These are phyloP conservation scores for Zaprionus lineosus DNA, from an alignment of 2,888 invertebrate genomes.

Conservation along the genomic window DNA sequence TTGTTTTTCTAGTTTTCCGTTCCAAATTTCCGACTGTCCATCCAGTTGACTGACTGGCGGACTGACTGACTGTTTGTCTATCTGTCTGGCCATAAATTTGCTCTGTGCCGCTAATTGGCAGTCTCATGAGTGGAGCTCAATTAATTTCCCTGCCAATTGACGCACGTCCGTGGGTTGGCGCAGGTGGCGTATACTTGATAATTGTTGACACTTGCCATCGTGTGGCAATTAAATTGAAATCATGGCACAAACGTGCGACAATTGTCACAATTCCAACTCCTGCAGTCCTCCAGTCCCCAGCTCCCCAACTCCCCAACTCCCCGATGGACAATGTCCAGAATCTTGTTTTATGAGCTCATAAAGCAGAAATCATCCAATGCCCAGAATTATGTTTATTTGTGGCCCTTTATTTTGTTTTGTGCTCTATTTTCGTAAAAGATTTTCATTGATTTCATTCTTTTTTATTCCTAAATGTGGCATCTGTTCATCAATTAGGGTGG, in stretches of 20 bases:
- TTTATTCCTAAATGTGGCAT: too few species aligned
- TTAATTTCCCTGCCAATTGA: slow-evolving; percentile 68
- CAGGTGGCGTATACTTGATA: slow-evolving; percentile 75
- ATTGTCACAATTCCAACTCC: neutral
- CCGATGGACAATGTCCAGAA: too few species aligned
- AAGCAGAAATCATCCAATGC: too few species aligned
- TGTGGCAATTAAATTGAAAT: slow-evolving; percentile 59
- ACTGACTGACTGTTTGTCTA: neutral
- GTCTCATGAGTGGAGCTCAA: slow-evolving; percentile 70
- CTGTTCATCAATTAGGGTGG: too few species aligned
- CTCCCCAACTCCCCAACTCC: too few species aligned
- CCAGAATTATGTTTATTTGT: too few species aligned
- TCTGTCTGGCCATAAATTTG: slow-evolving; percentile 55
- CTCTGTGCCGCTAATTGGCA: slow-evolving; percentile 63
- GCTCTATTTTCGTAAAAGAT: too few species aligned
- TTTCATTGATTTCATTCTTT: too few species aligned
- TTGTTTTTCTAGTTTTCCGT: slow-evolving; percentile 20
- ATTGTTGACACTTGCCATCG: slow-evolving; percentile 67
- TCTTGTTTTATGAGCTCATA: too few species aligned
- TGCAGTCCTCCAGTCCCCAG: neutral
- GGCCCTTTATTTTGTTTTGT: too few species aligned
- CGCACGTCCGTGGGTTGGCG: slow-evolving; percentile 50
- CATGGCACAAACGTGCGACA: slow-evolving; percentile 19
- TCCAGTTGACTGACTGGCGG: too few species aligned
- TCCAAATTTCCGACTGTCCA: neutral